These are phyloP conservation scores for Chloroclystis v-ata DNA, from an alignment of 2,888 invertebrate genomes.

Conservation along the genomic window DNA sequence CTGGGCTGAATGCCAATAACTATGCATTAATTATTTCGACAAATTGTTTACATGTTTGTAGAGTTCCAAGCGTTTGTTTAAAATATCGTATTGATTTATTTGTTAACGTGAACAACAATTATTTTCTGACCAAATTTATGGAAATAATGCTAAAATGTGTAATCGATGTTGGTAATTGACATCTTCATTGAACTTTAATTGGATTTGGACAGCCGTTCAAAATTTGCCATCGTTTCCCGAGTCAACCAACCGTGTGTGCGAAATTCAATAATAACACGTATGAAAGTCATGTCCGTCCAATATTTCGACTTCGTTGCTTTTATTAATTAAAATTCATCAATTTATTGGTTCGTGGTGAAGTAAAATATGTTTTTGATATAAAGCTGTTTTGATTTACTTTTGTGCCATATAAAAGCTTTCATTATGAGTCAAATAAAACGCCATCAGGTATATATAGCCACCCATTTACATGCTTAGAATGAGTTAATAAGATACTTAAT, in stretches of 20 bases:
- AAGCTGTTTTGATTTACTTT: no score
- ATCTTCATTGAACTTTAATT: slow-evolving; percentile 51
- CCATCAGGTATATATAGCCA: no score
- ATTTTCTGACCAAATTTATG: slow-evolving; percentile 33
- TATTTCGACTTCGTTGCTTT: slow-evolving; percentile 31
- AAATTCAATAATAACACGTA: slow-evolving; percentile 37
- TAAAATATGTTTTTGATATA: slow-evolving; percentile 17
- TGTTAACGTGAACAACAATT: slow-evolving; percentile 17
- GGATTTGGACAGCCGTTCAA: slow-evolving; percentile 38
- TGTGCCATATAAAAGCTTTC: no score
- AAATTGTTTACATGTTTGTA: slow-evolving; percentile 20
- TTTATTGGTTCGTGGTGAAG: slow-evolving; percentile 24
- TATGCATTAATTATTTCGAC: slow-evolving; percentile 20
- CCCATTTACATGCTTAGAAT: no score
- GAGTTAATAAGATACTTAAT: no score
- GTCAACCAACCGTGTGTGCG: slow-evolving; percentile 35
- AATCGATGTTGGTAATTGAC: slow-evolving; percentile 45
- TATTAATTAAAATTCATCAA: slow-evolving; percentile 35
- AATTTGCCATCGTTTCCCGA: slow-evolving; percentile 39
- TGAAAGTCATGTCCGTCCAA: slow-evolving; percentile 30
- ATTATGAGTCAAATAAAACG: no score
- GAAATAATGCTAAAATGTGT: slow-evolving; percentile 32
- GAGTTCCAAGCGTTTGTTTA: slow-evolving; percentile 21
- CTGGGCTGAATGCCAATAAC: slow-evolving; percentile 18
- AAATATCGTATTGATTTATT: slow-evolving; percentile 26